Evolutionary conservation across 2,797 vertebrate genomes (phyloP), one percentile per base, ranked within the genome.

Genomic region (Lepus townsendii): DNA sequence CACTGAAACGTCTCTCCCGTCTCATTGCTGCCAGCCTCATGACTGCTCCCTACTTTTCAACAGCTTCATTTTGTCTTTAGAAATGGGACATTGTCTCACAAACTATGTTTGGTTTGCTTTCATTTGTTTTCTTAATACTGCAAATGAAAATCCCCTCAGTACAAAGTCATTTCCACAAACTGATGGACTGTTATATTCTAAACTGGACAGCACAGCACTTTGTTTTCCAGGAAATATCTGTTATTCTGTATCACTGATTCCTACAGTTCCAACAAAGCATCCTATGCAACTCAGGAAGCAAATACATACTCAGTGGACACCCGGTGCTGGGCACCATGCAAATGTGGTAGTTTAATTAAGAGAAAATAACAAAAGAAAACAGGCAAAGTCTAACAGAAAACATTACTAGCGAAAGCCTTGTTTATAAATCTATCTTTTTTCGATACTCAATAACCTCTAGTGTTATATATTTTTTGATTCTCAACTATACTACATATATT

Each of bases 21-120:
- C 91, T 97, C 94, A 95, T 97, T 96, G 92, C 60, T 26, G 30
- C 80, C 38, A 92, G 85, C 38, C 85, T 96, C 54, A 19, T 79
- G 88, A 88, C 62, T 24, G 22, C 57, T 95, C 9, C 75, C 24
- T 20, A 3, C 80, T 85, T 95, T 95, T 79, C 77, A 75, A 73
- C n/a, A 79, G 47, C 83, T 92, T 89, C 66, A 96, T 73, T 76
- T 52, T 94, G 22, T 69, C 68, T 92, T 94, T 90, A 88, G 91
- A 96, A 96, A 68, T 73, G 38, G 79, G 73, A 62, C 35, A 90
- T 95, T 97, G 94, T 91, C 89, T 97, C 84, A 95, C 83, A 94
- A 88, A 96, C 54, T 79, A 71, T 91, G 93, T 89, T 91, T 96
- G n/a, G 62, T 90, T 96, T 92, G 87, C 78, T 92, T 87, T 94